These are phyloP conservation scores for Streptopelia turtur DNA, from an alignment of 2,797 vertebrate species.

Conservation along the genomic window DNA sequence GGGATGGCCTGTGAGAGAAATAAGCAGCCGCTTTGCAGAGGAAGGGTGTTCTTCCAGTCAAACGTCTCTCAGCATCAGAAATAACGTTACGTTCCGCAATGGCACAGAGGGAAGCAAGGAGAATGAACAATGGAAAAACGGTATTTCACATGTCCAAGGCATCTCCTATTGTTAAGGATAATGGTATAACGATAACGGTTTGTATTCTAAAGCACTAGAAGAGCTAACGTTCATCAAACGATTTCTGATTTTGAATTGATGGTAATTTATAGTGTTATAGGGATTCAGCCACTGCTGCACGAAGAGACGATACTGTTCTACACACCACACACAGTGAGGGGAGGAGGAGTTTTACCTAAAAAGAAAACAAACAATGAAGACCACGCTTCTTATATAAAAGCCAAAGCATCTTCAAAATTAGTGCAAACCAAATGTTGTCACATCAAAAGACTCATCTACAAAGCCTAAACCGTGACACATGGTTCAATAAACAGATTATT, in stretches of 20 bases:
- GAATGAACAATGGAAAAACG: not conserved
- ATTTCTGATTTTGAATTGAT: not conserved
- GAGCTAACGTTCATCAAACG: not conserved
- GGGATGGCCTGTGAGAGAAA: not conserved
- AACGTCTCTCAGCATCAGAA: not conserved
- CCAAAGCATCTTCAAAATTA: not conserved
- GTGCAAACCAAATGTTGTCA: not conserved
- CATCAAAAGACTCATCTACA: not conserved
- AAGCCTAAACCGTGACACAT: not conserved
- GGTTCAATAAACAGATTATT: not conserved
- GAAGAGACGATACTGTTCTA: not conserved
- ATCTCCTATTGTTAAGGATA: not conserved
- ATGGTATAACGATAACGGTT: not conserved
- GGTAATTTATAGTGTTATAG: not conserved
- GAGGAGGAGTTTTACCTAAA: not conserved
- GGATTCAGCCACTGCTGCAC: not conserved
- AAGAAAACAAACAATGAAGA: not conserved
- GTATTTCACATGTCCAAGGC: not conserved
- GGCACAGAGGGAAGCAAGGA: not conserved
- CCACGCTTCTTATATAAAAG: not conserved
- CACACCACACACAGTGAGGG: not conserved
- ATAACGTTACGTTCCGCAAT: not conserved
- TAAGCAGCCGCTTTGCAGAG: not conserved
- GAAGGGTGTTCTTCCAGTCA: not conserved
- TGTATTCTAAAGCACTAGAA: not conserved